A percentile compares a stretch with the other conserved stretches of the same genome.
Conservation (phyloP, 2,797 vertebrate species). For the Sarcoramphus papa region DNA sequence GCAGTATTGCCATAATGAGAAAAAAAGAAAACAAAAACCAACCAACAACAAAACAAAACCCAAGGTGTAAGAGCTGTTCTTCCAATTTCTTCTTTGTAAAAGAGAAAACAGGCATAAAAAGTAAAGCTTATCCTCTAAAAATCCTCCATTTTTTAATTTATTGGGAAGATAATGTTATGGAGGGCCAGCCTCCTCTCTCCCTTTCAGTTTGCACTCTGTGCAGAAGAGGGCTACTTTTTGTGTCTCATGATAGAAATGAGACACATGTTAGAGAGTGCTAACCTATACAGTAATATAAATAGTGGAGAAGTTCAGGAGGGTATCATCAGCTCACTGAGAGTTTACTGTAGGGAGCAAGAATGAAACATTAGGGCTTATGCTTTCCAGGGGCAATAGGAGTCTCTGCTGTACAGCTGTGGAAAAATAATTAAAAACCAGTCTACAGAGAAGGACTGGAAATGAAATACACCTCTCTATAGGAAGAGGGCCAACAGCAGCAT, state of each 20-base stretch:
- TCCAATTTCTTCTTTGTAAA: background rate
- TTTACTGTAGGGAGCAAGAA: background rate
- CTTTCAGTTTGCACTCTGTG: background rate
- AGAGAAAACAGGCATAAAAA: background rate
- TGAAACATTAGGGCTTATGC: background rate
- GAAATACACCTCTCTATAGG: background rate
- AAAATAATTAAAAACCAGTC: background rate
- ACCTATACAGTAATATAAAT: background rate
- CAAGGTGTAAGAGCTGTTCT: background rate
- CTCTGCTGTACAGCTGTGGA: background rate
- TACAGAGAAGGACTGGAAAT: background rate
- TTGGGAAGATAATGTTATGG: background rate
- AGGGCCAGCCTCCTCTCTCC: background rate
- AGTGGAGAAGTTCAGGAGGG: background rate
- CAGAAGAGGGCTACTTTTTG: background rate
- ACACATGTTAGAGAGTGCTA: too few species aligned
- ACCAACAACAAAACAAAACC: background rate
- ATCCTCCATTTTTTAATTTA: rapidly evolving
- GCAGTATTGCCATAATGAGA: background rate
- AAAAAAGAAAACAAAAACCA: background rate
- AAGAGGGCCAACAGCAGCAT: background rate
- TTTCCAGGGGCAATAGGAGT: background rate
- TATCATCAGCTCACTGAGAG: background rate
- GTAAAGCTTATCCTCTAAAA: background rate
- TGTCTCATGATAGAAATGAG: background rate